Conservation (phyloP, 1,140 invertebrate species). For the Saccostrea glomerata region DNA sequence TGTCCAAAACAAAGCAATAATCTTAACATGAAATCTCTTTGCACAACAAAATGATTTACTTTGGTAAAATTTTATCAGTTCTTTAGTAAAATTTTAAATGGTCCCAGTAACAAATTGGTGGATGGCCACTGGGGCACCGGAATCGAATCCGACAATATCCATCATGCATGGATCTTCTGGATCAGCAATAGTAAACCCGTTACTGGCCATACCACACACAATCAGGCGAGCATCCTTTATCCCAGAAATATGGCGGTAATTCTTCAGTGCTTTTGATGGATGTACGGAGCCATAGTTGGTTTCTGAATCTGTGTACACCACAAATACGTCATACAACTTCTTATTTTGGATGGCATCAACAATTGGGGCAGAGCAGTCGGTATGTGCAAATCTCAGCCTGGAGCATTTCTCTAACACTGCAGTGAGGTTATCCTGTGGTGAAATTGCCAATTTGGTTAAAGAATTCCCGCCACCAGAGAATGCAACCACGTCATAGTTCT, state of each 20-base stretch:
- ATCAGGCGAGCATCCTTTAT: conserved; percentile 78
- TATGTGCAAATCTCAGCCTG: conserved; percentile 63
- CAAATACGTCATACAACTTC: conserved; percentile 73
- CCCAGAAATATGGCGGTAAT: conserved; percentile 62
- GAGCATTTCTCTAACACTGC: conserved; percentile 64
- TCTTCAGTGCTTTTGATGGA: conserved; percentile 65
- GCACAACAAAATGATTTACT: background rate
- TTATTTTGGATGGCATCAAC: conserved; percentile 82
- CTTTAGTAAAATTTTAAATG: background rate
- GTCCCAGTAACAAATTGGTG: conserved; percentile 64
- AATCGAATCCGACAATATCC: conserved; percentile 84
- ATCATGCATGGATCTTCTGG: conserved; percentile 81
- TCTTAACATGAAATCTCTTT: too few relatives aligned
- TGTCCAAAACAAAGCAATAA: too few relatives aligned
- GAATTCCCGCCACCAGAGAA: conserved; percentile 56
- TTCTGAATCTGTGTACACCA: conserved; percentile 72
- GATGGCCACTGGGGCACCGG: conserved; percentile 82
- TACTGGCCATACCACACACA: conserved; percentile 81
- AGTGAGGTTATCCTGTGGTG: conserved; percentile 27
- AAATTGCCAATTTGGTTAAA: conserved; percentile 6
- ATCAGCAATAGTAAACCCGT: conserved; percentile 78
- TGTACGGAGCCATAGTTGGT: conserved; percentile 59
- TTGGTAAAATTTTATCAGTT: too few relatives aligned
- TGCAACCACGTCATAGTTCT: conserved; percentile 65
- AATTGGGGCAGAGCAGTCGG: conserved; percentile 81